Percentiles rank a stretch among this genome's conserved stretches.
Conservation (phyloP, 1,140 invertebrate species). For the Drosophila repletoides region DNA sequence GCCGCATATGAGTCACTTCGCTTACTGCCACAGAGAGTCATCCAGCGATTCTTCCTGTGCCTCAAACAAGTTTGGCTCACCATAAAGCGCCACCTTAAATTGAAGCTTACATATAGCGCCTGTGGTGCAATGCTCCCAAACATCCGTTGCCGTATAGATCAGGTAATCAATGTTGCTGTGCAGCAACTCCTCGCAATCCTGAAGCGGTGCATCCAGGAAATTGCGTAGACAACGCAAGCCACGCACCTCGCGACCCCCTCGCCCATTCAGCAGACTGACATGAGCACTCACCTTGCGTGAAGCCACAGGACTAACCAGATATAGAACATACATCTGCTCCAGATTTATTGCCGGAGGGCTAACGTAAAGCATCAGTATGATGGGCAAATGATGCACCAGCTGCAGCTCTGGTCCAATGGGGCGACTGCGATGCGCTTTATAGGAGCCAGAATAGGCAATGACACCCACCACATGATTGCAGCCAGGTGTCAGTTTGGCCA, state of each 20-base stretch:
- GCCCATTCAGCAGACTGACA: constrained; percentile 20
- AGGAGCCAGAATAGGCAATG: constrained; percentile 39
- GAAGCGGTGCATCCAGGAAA: constrained; percentile 21
- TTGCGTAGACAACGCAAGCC: constrained; percentile 39
- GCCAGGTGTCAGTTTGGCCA: constrained; percentile 26
- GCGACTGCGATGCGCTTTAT: constrained; percentile 16
- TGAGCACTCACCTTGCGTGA: constrained; percentile 28
- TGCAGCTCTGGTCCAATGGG: constrained; percentile 40
- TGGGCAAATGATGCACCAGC: constrained; percentile 45
- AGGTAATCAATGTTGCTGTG: constrained; percentile 44
- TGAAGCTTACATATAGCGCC: constrained; percentile 4
- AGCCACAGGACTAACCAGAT: constrained; percentile 37
- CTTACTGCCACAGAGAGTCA: no score
- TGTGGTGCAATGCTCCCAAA: constrained; percentile 12
- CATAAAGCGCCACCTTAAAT: constrained; percentile 33
- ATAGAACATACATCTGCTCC: constrained; percentile 39
- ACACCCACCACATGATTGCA: constrained; percentile 39
- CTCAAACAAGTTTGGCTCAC: constrained; percentile 33
- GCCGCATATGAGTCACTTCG: neutral
- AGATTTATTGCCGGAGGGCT: constrained; percentile 9
- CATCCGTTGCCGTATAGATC: constrained; percentile 33
- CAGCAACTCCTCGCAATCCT: constrained; percentile 27
- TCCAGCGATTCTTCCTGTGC: neutral
- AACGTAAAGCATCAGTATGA: constrained; percentile 40
- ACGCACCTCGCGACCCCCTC: constrained; percentile 8